A percentile compares a stretch with the other conserved stretches of the same genome.
Conservation (phyloP, 2,797 vertebrate species). For the Anableps anableps region DNA sequence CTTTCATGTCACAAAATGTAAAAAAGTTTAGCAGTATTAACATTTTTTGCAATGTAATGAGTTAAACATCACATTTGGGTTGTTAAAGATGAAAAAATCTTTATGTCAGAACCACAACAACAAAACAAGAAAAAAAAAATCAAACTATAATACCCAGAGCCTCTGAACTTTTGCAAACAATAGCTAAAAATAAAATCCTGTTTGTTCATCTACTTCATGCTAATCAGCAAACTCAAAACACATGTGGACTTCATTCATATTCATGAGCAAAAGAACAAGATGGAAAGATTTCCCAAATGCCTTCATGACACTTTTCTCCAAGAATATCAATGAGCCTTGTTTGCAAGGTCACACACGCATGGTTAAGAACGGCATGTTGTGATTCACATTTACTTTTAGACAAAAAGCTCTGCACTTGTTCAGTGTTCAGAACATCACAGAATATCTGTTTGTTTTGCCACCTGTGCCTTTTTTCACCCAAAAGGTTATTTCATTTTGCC, state of each 20-base stretch:
- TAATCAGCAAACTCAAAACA: conserved; percentile 61
- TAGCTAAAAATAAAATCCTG: conserved; percentile 27
- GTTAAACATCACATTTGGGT: conserved; percentile 3
- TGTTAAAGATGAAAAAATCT: conserved; percentile 19
- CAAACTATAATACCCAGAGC: conserved; percentile 14
- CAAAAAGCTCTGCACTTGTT: conserved; percentile 42
- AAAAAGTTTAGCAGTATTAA: neutral
- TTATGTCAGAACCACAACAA: neutral
- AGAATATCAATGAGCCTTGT: conserved; percentile 49
- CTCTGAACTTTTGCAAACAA: conserved; percentile 17
- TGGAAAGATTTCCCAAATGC: conserved; percentile 35
- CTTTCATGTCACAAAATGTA: neutral
- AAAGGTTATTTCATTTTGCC: conserved; percentile 65
- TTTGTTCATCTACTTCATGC: conserved; percentile 38
- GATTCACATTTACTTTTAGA: conserved; percentile 37
- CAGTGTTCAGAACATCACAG: conserved; percentile 40
- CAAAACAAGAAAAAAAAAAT: neutral
- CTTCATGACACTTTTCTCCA: conserved; percentile 31
- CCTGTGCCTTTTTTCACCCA: conserved; percentile 57
- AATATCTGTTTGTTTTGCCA: conserved; percentile 63
- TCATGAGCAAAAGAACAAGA: conserved; percentile 52
- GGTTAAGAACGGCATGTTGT: conserved; percentile 1
- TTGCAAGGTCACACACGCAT: conserved; percentile 25
- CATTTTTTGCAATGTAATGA: conserved; percentile 5
- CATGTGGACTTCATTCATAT: conserved; percentile 67